Evolutionary conservation across 2,888 invertebrate species (phyloP), one percentile per base, ranked within the genome.

Genomic region (Teinopalpus imperialis): DNA sequence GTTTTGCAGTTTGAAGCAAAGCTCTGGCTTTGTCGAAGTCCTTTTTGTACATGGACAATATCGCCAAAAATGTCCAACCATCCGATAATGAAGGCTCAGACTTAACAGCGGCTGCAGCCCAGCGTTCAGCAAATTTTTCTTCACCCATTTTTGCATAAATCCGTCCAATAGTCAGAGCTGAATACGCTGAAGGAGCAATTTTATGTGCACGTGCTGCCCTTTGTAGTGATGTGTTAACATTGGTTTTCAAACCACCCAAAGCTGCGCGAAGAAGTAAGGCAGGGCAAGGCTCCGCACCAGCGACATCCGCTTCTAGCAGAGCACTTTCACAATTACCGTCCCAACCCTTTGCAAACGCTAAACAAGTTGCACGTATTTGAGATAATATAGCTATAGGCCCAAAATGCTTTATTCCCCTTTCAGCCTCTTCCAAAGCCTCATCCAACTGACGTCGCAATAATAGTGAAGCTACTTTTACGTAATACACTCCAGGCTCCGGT

Each of bases 41-140:
- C 31, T 63, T 67, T 23, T 76, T 69, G 30, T 68, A 59, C 66
- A 85, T 73, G 4, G 81, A 81, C 23, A 85, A 52, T 9, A 81
- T 34, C n/a, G 77, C 73, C 49, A 88, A 53, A 49, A 81, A 59
- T 1, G 81, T 85, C 88, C 88, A 88, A 0, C 75, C 88, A 56
- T 88, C 83, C 2, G 87, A 68, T 16, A 87, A 57, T 14, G 73
- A 54, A 1, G 87, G 83, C 49, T 87, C 88, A 12, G 61, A 44
- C 42, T 80, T 79, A 0, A 87, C 82, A 24, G 87, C 79, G 24
- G 56, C 74, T 0, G 82, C 66, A 2, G 73, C 71, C 88, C 88
- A 88, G 5, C 81, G 74, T 48, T 81, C 75, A 5, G 87, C 79
- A 37, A 74, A 57, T 13, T 49, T 49, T n/a, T 66, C 61, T 13